Evolutionary conservation across 2,113 vertebrate species (phyloP).

Genomic region (Mustela lutreola): DNA sequence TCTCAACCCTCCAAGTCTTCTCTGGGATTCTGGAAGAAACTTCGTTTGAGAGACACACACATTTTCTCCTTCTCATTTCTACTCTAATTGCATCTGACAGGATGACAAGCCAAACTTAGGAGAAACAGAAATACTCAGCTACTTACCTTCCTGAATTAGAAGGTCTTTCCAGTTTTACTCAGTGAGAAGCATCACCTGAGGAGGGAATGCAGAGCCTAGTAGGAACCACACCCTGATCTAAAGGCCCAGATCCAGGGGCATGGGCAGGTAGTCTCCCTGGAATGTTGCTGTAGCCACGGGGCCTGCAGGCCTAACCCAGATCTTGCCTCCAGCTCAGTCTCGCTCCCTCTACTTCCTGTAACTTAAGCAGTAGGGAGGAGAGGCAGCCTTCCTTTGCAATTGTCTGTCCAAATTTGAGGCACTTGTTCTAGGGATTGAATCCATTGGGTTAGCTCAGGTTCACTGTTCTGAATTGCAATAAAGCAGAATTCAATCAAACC

Average conservation of each 20-base stretch:
- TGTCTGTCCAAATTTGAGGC: not conserved
- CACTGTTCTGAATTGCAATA: slow-evolving; percentile 3
- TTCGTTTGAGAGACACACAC: not conserved
- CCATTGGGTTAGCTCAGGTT: not conserved
- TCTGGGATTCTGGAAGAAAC: not conserved
- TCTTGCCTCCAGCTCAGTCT: not conserved
- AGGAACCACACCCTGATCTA: not conserved
- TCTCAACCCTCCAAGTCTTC: not conserved
- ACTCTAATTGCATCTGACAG: not conserved
- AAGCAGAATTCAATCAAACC: not conserved
- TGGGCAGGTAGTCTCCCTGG: rapidly evolving
- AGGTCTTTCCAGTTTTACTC: not conserved
- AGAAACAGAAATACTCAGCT: not conserved
- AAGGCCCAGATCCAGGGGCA: not conserved
- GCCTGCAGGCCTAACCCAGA: not conserved
- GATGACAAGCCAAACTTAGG: not conserved
- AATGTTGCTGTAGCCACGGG: not conserved
- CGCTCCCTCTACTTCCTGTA: too few relatives aligned
- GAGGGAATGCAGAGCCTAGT: not conserved
- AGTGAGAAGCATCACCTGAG: too few relatives aligned
- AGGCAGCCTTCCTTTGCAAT: too few relatives aligned
- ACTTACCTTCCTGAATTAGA: not conserved
- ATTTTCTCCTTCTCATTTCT: not conserved
- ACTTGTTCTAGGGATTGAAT: not conserved
- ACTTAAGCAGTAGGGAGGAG: not conserved